Evolutionary conservation across 2,113 vertebrate species (phyloP), one percentile per base, ranked within the genome.

Genomic region (Athene cunicularia): DNA sequence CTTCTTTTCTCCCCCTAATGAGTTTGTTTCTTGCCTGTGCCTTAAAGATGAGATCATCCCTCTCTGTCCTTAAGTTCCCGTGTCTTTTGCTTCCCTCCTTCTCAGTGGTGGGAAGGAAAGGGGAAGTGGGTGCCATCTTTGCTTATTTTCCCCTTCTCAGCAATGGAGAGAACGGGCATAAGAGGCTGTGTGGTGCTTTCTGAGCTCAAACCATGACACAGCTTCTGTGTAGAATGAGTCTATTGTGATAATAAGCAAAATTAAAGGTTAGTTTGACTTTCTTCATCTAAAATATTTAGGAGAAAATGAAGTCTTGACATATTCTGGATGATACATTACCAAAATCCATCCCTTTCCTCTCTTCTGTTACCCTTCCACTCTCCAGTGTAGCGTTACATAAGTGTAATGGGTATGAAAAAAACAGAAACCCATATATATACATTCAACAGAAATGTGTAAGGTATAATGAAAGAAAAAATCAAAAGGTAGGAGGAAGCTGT

Each of bases 391-490:
- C 1, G 26, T 12, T 63, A 58, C 6, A 3, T 14, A 86, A 55
- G 13, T 73, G 16, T 76, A 39, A 59, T 26, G 14, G 10, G 5
- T 6, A 55, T 13, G 12, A 62, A 80, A 37, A 72, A 76, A 6
- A 39, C 41, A 60, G 18, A 27, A 7, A 2, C 14, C 35, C 8
- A 19, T 4, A 20, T 22, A 59, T 12, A 28, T 0, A 63, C 1
- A 24, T 72, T 33, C 26, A 63, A 60, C 49, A 55, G 5, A 33
- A 59, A 60, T 53, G 8, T 33, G 9, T 35, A 62, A 75, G 18
- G 4, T 80, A 33, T 35, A 47, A 45, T 11, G 8, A 68, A 74
- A 70, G 16, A 28, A 75, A 87, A n/a, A 56, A 32, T 3, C 53
- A 70, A 81, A 60, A 43, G 4, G 2, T 55, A 59, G 30, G 20